Evolutionary conservation across 2,113 vertebrate genomes (phyloP).

Genomic region (Perca fluviatilis): DNA sequence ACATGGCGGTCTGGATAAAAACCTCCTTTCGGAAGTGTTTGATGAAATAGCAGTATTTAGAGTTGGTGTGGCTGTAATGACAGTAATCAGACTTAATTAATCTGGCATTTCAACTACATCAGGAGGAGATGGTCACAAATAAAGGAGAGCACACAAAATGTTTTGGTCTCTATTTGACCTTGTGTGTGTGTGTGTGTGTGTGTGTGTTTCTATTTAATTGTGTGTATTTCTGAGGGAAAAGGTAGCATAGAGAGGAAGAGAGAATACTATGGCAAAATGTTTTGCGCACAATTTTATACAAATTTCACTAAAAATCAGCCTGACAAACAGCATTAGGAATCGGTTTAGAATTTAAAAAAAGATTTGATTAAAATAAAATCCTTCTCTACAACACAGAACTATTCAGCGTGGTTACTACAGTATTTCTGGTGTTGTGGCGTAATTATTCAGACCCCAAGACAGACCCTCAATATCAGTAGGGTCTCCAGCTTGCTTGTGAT

Average conservation of each 20-base stretch:
- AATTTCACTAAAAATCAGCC: neutral
- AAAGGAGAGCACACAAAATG: neutral
- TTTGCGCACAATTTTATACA: neutral
- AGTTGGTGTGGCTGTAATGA: conserved; percentile 46
- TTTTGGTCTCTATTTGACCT: neutral
- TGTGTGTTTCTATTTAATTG: neutral
- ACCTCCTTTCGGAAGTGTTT: conserved; percentile 51
- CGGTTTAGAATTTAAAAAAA: neutral
- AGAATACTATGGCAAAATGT: neutral
- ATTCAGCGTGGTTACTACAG: neutral
- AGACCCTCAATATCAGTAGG: neutral
- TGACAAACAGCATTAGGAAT: neutral
- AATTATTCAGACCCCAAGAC: neutral
- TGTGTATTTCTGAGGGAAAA: neutral
- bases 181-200: conserved; percentile 13
- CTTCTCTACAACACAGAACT: neutral
- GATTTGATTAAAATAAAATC: neutral
- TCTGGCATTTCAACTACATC: conserved; percentile 17
- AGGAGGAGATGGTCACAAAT: conserved; percentile 18
- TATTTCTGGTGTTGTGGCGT: neutral
- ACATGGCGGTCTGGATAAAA: conserved; percentile 27
- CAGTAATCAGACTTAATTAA: conserved; percentile 59
- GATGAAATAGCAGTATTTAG: conserved; percentile 65
- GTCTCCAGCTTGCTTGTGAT: neutral
- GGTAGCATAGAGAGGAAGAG: neutral